Conservation (phyloP, 2,113 vertebrate genomes). For the Tursiops truncatus region DNA sequence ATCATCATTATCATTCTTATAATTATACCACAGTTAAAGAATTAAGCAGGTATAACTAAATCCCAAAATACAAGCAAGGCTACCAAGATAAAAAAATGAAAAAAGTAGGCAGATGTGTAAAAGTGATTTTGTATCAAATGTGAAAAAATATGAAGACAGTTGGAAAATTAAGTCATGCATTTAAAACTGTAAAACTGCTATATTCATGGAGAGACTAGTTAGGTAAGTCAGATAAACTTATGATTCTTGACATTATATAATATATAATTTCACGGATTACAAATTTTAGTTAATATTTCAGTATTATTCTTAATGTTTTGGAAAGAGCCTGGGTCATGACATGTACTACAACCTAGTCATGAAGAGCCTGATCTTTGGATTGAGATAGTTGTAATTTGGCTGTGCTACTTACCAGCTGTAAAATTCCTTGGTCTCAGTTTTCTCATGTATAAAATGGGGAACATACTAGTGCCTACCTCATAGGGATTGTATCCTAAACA, state of each 20-base stretch:
- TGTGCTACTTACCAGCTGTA: background rate
- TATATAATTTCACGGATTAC: background rate
- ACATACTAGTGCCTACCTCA: background rate
- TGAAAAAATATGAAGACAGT: background rate
- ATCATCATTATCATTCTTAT: background rate
- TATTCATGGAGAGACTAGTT: background rate
- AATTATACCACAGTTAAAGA: background rate
- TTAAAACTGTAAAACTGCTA: background rate
- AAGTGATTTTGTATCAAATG: background rate
- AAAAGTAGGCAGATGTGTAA: background rate
- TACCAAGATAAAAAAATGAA: background rate
- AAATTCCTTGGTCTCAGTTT: background rate
- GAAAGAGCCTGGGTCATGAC: background rate
- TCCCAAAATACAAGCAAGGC: background rate
- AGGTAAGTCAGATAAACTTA: background rate
- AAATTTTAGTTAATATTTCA: constrained; percentile 30
- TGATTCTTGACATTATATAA: background rate
- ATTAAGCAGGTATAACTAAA: background rate
- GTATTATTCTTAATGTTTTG: background rate
- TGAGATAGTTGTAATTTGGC: background rate
- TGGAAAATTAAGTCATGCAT: background rate
- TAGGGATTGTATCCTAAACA: background rate
- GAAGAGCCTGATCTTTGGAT: background rate
- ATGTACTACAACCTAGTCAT: background rate
- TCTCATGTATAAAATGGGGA: background rate